Percentiles rank a stretch among this genome's conserved stretches.
These are phyloP conservation scores for Brachymystax lenok DNA, from an alignment of 2,797 vertebrate species.

Conservation along the genomic window DNA sequence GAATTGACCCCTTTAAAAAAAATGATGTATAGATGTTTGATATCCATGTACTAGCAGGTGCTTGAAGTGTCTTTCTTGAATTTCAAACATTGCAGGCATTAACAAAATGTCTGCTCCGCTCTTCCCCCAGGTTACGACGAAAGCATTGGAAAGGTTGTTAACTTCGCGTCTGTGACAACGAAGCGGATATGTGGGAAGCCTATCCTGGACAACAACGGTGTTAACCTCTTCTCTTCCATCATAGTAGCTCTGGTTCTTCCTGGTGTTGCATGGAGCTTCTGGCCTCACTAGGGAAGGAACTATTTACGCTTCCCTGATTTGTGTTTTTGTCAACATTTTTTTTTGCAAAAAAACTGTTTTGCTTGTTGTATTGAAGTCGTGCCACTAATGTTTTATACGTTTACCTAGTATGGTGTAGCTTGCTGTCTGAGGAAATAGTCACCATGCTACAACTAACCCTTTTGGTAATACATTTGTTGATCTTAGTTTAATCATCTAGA, in stretches of 20 bases:
- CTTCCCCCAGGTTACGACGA: slow-evolving; percentile 83
- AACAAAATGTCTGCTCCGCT: too few species aligned
- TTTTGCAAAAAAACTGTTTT: neutral
- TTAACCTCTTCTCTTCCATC: slow-evolving; percentile 94
- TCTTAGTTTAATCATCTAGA: neutral
- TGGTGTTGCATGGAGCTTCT: slow-evolving; percentile 82
- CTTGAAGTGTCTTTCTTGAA: too few species aligned
- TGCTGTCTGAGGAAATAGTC: neutral
- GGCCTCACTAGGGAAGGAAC: slow-evolving; percentile 77
- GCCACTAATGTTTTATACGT: too few species aligned
- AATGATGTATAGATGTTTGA: too few species aligned
- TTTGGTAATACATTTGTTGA: neutral
- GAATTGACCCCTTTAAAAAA: too few species aligned
- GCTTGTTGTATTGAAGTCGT: too few species aligned
- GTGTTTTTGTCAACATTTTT: too few species aligned
- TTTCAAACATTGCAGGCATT: too few species aligned
- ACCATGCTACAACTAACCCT: neutral
- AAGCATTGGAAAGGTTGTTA: slow-evolving; percentile 86
- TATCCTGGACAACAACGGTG: slow-evolving; percentile 93
- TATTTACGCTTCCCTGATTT: too few species aligned
- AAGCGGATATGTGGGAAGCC: slow-evolving; percentile 88
- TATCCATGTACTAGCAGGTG: too few species aligned
- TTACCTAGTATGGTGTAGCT: neutral
- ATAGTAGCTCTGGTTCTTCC: slow-evolving; percentile 87
- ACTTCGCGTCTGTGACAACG: slow-evolving; percentile 77